These are phyloP conservation scores for Clistopyga incitator DNA, from an alignment of 2,888 invertebrate genomes.

Conservation along the genomic window DNA sequence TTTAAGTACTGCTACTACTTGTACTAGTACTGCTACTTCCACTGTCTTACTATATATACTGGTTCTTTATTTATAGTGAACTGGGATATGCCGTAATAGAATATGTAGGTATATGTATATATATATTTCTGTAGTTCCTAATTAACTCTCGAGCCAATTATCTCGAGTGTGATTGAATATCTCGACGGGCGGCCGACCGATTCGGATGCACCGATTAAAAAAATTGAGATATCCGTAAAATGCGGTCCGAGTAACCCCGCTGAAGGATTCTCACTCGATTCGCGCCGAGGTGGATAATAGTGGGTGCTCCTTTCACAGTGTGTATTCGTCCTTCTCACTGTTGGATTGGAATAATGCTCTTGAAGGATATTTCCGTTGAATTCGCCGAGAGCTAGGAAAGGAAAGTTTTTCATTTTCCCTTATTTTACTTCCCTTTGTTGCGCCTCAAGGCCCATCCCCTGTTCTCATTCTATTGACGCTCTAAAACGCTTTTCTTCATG, in stretches of 20 bases:
- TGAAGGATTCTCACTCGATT: slow-evolving; percentile 8
- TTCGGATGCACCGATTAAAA: slow-evolving; percentile 11
- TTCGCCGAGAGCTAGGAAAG: slow-evolving; percentile 17
- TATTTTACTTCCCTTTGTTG: slow-evolving; percentile 36
- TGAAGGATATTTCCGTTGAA: slow-evolving; percentile 30
- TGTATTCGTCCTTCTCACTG: slow-evolving; percentile 31
- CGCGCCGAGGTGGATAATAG: not conserved
- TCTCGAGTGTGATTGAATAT: slow-evolving; percentile 52
- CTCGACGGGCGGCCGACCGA: slow-evolving; percentile 18
- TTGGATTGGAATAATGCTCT: slow-evolving; percentile 41
- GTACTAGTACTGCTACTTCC: slow-evolving; percentile 17
- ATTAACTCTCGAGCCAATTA: slow-evolving; percentile 58
- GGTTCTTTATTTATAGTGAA: slow-evolving; percentile 37
- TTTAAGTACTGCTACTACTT: slow-evolving; percentile 44
- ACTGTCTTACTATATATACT: slow-evolving; percentile 4
- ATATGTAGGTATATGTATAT: slow-evolving; percentile 24
- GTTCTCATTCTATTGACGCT: slow-evolving; percentile 34
- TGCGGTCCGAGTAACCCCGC: not conserved
- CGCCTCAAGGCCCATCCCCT: slow-evolving; percentile 32
- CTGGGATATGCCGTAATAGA: slow-evolving; percentile 2
- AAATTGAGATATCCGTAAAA: slow-evolving; percentile 38
- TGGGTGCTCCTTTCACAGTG: not conserved
- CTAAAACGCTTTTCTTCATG: slow-evolving; percentile 34
- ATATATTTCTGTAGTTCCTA: slow-evolving; percentile 23
- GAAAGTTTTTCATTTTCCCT: slow-evolving; percentile 25